Percentiles rank a stretch among this genome's conserved stretches.
Conservation (phyloP, 2,797 vertebrate genomes). For the Borostomias antarcticus region DNA sequence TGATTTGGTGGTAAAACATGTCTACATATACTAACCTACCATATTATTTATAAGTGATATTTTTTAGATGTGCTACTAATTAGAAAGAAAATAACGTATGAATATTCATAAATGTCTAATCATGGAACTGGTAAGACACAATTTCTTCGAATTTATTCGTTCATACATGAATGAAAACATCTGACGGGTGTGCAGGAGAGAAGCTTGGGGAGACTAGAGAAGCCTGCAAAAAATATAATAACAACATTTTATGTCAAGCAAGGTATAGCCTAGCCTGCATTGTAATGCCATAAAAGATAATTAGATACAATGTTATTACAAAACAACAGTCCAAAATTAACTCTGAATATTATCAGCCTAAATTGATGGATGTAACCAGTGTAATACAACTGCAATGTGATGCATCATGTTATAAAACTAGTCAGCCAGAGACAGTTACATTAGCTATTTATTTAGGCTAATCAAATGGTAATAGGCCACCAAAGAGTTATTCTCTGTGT, state of each 20-base stretch:
- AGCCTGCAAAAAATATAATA: not conserved
- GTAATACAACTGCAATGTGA: not conserved
- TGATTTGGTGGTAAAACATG: not conserved
- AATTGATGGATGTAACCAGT: not conserved
- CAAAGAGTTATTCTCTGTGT: no score
- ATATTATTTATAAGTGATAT: not conserved
- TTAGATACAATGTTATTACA: not conserved
- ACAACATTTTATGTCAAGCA: not conserved
- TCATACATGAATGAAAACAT: not conserved
- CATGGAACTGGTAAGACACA: not conserved
- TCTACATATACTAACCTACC: not conserved
- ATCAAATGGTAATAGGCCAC: not conserved
- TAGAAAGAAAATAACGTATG: not conserved
- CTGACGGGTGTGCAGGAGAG: not conserved
- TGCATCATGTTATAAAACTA: not conserved
- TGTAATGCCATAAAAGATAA: not conserved
- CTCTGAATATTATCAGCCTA: not conserved
- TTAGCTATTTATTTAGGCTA: not conserved
- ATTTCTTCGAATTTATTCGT: conserved; percentile 6
- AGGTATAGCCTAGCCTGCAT: not conserved
- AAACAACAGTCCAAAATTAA: not conserved
- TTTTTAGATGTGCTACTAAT: not conserved
- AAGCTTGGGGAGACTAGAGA: no score
- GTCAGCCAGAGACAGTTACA: no score
- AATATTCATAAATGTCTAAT: conserved; percentile 6